Percentiles rank a stretch among this genome's conserved stretches.
These are phyloP conservation scores for Ammodytes dubius DNA, from an alignment of 2,113 vertebrate species.

Conservation along the genomic window DNA sequence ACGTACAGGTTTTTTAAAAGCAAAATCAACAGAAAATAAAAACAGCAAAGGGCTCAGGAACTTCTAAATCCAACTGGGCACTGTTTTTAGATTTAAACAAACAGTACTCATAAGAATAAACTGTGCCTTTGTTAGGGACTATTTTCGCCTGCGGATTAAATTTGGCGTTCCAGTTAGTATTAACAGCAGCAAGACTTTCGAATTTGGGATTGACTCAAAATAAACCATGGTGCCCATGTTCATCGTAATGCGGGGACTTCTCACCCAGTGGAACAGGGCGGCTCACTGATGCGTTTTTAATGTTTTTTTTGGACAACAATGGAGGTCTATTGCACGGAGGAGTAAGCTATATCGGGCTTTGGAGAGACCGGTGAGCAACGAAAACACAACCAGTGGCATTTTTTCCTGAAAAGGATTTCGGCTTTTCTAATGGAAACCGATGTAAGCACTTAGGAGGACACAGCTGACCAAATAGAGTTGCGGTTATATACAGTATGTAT, in stretches of 20 bases:
- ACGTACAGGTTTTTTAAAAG: too few species aligned
- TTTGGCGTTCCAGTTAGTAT: neutral
- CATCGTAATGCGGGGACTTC: neutral
- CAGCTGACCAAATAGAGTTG: neutral
- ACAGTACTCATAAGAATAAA: neutral
- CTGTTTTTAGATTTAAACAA: neutral
- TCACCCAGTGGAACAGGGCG: neutral
- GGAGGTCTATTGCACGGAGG: conserved; percentile 11
- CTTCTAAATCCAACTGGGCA: neutral
- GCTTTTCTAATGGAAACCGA: neutral
- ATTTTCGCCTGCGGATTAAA: neutral
- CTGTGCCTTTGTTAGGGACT: neutral
- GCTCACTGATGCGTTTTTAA: neutral
- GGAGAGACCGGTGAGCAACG: neutral
- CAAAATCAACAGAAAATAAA: neutral
- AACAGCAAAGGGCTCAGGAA: neutral
- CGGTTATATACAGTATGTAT: neutral
- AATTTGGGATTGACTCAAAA: conserved; percentile 1
- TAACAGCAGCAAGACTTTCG: neutral
- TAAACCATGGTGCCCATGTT: neutral
- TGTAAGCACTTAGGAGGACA: neutral
- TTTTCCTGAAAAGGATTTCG: neutral
- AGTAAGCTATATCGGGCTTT: neutral
- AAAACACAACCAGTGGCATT: too few species aligned
- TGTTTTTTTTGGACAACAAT: neutral